Evolutionary conservation across 2,888 invertebrate genomes (phyloP).

Genomic region (Polymixis flavicincta): DNA sequence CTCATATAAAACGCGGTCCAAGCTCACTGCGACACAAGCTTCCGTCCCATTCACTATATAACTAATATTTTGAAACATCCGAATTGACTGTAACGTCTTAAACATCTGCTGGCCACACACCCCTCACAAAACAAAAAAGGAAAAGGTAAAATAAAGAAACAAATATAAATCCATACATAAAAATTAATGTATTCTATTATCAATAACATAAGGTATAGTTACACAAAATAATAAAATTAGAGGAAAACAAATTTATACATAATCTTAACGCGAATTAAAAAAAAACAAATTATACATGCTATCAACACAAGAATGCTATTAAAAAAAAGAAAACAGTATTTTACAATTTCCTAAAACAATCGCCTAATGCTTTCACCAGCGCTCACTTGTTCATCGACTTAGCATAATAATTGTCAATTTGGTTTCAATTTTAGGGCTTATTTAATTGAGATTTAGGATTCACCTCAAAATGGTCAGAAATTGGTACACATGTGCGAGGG

Average conservation of each 20-base stretch:
- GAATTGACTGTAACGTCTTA: conserved; percentile 60
- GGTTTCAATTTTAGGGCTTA: conserved; percentile 85
- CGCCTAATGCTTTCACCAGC: conserved; percentile 78
- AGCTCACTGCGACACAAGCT: conserved; percentile 46
- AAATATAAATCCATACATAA: conserved; percentile 87
- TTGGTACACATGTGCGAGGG: conserved; percentile 50
- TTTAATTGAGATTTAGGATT: conserved; percentile 71
- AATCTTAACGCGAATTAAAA: conserved; percentile 89
- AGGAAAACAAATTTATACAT: conserved; percentile 90
- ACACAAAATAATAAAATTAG: conserved; percentile 90
- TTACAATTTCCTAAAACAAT: conserved; percentile 88
- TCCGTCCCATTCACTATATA: conserved; percentile 36
- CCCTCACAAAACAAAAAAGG: conserved; percentile 67
- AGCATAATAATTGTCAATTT: conserved; percentile 80
- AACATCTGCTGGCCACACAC: conserved; percentile 44
- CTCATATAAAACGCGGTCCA: conserved; percentile 47
- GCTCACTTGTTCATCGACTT: conserved; percentile 77
- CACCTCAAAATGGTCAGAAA: conserved; percentile 58
- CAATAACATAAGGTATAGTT: conserved; percentile 90
- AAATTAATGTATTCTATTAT: conserved; percentile 90
- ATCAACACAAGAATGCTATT: conserved; percentile 87
- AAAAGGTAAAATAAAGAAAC: conserved; percentile 84
- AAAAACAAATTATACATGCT: conserved; percentile 89
- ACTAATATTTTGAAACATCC: conserved; percentile 42
- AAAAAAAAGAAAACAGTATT: conserved; percentile 85